Percentiles rank a stretch among this genome's conserved stretches.
These are phyloP conservation scores for Heteractis magnifica DNA, from an alignment of 92 coral and sea anemone genomes.

Conservation along the genomic window DNA sequence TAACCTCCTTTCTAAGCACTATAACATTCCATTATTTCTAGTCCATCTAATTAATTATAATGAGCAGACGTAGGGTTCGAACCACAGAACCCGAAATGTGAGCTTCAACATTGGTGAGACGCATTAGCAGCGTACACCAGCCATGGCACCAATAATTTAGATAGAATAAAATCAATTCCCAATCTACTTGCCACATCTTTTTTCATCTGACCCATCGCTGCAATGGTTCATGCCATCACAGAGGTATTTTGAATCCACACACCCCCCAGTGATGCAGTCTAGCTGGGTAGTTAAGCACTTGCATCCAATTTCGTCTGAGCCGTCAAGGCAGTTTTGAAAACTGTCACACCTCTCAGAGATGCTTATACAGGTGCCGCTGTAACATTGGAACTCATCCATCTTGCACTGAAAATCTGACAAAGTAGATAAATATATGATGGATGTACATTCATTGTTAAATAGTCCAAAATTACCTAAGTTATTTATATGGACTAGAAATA, in stretches of 20 bases:
- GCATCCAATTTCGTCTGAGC: constrained; percentile 50
- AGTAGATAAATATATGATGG: too few relatives aligned
- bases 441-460: too few relatives aligned
- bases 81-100: too few relatives aligned
- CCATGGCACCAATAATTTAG: neutral
- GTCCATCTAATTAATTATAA: too few relatives aligned
- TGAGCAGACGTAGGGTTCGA: too few relatives aligned
- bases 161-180: neutral
- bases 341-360: constrained; percentile 47
- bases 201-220: constrained; percentile 55
- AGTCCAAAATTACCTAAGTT: too few relatives aligned
- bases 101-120: too few relatives aligned
- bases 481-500: too few relatives aligned
- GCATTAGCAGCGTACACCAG: too few relatives aligned
- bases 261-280: constrained; percentile 34
- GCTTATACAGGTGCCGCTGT: constrained; percentile 52
- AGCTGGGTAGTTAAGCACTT: constrained; percentile 46
- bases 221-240: constrained; percentile 44
- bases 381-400: constrained; percentile 44
- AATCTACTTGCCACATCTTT: constrained; percentile 38
- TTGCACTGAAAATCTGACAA: constrained; percentile 33
- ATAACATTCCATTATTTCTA: too few relatives aligned
- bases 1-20: too few relatives aligned
- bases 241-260: constrained; percentile 34
- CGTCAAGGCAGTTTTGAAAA: constrained; percentile 52